A percentile compares a stretch with the other conserved stretches of the same genome.
These are phyloP conservation scores for Perca flavescens DNA, from an alignment of 2,113 vertebrate species.

Conservation along the genomic window DNA sequence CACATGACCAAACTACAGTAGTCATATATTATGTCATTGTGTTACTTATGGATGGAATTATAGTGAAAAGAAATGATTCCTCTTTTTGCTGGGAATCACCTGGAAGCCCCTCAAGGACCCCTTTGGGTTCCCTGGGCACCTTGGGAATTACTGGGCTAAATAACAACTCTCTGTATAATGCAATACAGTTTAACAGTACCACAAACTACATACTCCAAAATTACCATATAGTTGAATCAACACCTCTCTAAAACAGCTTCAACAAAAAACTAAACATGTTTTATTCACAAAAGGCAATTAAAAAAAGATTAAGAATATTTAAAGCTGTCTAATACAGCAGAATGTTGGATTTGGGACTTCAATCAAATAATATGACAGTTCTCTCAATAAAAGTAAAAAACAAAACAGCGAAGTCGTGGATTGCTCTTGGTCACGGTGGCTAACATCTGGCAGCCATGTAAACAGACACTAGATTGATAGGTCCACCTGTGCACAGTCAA, in stretches of 20 bases:
- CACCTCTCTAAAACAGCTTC: background rate
- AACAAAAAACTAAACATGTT: background rate
- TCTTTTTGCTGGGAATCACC: too few relatives aligned
- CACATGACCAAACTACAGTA: too few relatives aligned
- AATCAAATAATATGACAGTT: background rate
- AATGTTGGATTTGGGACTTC: background rate
- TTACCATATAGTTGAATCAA: background rate
- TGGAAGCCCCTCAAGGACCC: too few relatives aligned
- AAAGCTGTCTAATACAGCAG: background rate
- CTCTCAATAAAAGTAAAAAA: constrained; percentile 19
- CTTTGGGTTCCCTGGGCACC: too few relatives aligned
- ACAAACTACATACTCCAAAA: background rate
- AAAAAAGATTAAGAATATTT: background rate
- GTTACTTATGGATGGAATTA: too few relatives aligned
- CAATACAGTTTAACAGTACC: background rate
- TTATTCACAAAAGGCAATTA: background rate
- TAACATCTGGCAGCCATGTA: constrained; percentile 81
- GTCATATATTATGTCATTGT: too few relatives aligned
- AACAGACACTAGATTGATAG: constrained; percentile 81
- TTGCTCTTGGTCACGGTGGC: constrained; percentile 58
- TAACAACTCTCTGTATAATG: background rate
- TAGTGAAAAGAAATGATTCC: too few relatives aligned
- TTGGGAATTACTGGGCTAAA: background rate
- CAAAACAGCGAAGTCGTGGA: constrained; percentile 12
- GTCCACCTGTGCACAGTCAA: constrained; percentile 80